phyloP scores from a whole-genome alignment of 2,113 vertebrate genomes.

The Cavia porcellus region DNA sequence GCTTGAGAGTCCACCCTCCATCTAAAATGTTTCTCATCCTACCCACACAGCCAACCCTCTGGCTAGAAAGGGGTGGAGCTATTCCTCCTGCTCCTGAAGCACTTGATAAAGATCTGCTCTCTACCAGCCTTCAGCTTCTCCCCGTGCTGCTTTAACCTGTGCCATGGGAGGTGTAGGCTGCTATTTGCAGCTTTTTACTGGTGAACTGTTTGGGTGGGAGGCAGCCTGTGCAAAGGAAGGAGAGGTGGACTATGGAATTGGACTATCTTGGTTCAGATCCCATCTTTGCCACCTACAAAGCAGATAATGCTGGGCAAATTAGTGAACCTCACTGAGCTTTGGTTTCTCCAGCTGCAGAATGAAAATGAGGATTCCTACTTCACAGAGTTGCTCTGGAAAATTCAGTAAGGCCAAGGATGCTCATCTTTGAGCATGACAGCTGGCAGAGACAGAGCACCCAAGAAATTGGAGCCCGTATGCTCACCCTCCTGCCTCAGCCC shows the following conservation, averaged over 20 bases:
- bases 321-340: neutral
- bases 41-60: neutral
- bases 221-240: neutral
- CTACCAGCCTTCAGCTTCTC: conserved; percentile 55
- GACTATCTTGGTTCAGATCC: neutral
- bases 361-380: neutral
- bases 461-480: neutral
- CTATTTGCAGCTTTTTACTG: conserved; percentile 17
- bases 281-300: neutral
- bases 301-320: neutral
- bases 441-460: neutral
- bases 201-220: neutral
- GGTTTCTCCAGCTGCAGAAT: neutral
- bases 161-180: conserved; percentile 7
- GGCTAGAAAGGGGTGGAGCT: conserved; percentile 30
- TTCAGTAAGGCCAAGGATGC: neutral
- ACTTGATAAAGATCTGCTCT: conserved; percentile 73
- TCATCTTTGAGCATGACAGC: neutral
- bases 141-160: neutral
- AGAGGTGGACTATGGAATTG: neutral
- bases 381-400: neutral
- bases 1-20: neutral
- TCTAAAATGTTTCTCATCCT: conserved; percentile 33
- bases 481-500: neutral
- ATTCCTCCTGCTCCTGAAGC: conserved; percentile 42